phyloP scores from a whole-genome alignment of 2,113 vertebrate species.

The Cephalopterus ornatus region DNA sequence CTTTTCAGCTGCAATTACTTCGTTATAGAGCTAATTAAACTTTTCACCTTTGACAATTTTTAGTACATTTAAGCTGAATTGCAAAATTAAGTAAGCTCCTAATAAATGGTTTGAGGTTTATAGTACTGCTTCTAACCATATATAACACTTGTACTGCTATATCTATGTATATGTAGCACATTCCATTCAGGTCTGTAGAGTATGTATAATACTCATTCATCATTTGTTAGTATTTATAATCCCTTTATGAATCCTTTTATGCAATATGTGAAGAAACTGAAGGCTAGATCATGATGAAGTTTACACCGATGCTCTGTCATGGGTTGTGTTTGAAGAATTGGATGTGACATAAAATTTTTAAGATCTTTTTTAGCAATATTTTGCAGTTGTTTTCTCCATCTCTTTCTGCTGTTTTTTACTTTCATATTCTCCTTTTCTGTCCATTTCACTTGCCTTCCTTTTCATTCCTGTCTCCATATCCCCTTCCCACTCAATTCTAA shows the following conservation, averaged over 20 bases:
- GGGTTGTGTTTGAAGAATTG: neutral
- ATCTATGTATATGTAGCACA: neutral
- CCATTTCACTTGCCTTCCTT: neutral
- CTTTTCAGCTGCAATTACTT: neutral
- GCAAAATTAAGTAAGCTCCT: neutral
- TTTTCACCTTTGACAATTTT: neutral
- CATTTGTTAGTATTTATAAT: neutral
- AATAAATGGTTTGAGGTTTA: neutral
- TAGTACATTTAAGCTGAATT: neutral
- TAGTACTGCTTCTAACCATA: neutral
- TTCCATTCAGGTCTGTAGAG: neutral
- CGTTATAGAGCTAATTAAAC: neutral
- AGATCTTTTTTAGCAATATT: constrained; percentile 8
- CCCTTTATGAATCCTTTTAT: neutral
- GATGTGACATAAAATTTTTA: neutral
- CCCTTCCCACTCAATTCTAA: neutral
- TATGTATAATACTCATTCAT: neutral
- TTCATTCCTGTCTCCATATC: neutral
- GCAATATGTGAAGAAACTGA: neutral
- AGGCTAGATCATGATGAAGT: neutral
- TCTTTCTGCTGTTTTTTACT: neutral
- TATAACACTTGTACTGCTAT: neutral
- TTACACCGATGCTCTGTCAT: neutral
- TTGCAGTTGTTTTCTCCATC: neutral
- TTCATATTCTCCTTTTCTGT: neutral